A percentile compares a stretch with the other conserved stretches of the same genome.
Conservation (phyloP, 1,140 invertebrate species). For the Macrosteles quadrilineatus region DNA sequence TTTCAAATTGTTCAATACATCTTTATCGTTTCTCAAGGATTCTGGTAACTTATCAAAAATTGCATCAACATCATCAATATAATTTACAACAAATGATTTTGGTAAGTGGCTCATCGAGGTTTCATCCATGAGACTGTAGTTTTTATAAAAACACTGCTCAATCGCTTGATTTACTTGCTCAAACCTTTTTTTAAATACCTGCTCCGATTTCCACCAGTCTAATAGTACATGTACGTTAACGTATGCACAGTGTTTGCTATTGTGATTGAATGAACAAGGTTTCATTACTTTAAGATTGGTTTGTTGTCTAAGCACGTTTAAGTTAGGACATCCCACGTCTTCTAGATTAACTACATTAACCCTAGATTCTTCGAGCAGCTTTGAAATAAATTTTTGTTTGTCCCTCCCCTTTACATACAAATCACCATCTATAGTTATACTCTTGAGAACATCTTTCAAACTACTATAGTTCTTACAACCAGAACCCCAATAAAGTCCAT, state of each 20-base stretch:
- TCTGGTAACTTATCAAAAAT: neutral
- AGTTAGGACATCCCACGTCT: neutral
- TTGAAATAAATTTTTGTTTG: neutral
- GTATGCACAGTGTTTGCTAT: neutral
- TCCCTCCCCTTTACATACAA: neutral
- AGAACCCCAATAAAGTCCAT: neutral
- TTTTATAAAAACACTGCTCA: neutral
- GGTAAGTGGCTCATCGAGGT: neutral
- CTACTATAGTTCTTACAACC: neutral
- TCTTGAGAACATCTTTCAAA: neutral
- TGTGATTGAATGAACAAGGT: neutral
- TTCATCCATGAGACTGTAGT: neutral
- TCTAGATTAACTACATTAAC: conserved; percentile 1
- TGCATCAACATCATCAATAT: neutral
- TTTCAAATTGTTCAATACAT: neutral
- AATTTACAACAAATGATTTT: neutral
- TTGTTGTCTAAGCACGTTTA: neutral
- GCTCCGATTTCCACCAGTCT: neutral
- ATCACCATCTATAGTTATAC: neutral
- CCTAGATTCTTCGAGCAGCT: neutral
- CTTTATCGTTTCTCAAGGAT: neutral
- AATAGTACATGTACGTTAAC: neutral
- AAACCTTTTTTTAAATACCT: neutral
- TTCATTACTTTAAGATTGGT: neutral
- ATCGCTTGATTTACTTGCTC: neutral